These are phyloP conservation scores for Phenganax stokvisi DNA, from an alignment of 92 coral and sea anemone genomes.

Conservation along the genomic window DNA sequence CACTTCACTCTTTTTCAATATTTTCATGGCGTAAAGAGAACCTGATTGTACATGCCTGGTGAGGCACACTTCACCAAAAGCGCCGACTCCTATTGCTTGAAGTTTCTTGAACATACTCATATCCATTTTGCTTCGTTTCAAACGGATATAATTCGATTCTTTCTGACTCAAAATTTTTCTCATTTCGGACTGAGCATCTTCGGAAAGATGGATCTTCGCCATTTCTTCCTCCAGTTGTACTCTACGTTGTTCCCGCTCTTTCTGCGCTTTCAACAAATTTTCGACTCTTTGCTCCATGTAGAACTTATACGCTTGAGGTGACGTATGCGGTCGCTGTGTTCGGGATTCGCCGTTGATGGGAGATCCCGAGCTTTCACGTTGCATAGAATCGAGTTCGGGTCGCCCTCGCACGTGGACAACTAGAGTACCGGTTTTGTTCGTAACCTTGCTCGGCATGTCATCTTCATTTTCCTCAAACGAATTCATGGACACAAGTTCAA, in stretches of 20 bases:
- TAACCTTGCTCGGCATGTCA: neutral
- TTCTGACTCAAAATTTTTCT: slow-evolving; percentile 72
- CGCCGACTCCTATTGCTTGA: slow-evolving; percentile 87
- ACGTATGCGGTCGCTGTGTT: slow-evolving; percentile 3
- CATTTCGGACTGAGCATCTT: slow-evolving; percentile 85
- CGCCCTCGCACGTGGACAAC: slow-evolving; percentile 40
- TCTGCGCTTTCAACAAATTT: slow-evolving; percentile 64
- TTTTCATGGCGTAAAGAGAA: slow-evolving; percentile 85
- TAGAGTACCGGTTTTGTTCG: slow-evolving; percentile 22
- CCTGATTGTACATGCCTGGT: slow-evolving; percentile 77
- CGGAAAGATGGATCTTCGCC: slow-evolving; percentile 83
- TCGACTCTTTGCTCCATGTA: slow-evolving; percentile 93
- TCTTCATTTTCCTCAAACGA: slow-evolving; percentile 8
- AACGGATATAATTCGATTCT: slow-evolving; percentile 80
- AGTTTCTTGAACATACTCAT: slow-evolving; percentile 87
- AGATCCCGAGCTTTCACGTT: neutral
- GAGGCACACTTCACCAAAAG: slow-evolving; percentile 98
- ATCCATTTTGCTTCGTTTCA: slow-evolving; percentile 84
- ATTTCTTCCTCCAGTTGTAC: slow-evolving; percentile 85
- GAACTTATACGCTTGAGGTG: slow-evolving; percentile 92
- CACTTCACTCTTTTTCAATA: slow-evolving; percentile 87
- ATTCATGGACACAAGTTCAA: slow-evolving; percentile 22
- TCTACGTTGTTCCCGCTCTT: slow-evolving; percentile 67
- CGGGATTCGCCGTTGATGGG: slow-evolving; percentile 38
- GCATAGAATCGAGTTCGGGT: slow-evolving; percentile 44